phyloP scores from a whole-genome alignment of 35 echinoderm and acorn worm species.

The Apostichopus californicus region DNA sequence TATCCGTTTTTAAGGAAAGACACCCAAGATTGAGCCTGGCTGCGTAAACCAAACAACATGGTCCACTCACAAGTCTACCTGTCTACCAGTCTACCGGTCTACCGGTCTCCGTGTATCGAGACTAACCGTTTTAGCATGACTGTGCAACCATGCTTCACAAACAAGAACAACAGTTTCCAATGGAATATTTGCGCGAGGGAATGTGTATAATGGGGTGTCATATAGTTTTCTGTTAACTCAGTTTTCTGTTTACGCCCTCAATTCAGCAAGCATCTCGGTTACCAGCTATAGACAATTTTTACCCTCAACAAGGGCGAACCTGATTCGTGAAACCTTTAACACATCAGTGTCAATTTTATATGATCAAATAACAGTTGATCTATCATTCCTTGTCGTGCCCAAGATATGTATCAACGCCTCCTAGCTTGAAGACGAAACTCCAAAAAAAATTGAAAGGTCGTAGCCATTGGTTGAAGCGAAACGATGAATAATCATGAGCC shows the following conservation, averaged over 20 bases:
- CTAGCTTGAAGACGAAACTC: background rate
- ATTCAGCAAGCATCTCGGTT: background rate
- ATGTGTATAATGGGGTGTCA: too few relatives aligned
- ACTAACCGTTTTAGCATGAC: too few relatives aligned
- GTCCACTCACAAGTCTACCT: too few relatives aligned
- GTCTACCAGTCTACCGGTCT: too few relatives aligned
- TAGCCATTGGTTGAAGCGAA: background rate
- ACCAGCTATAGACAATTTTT: background rate
- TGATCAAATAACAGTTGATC: constrained; percentile 4
- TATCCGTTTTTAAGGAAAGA: too few relatives aligned
- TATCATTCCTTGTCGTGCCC: background rate
- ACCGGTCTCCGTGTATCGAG: too few relatives aligned
- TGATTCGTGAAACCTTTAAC: background rate
- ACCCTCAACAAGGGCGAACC: background rate
- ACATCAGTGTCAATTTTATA: background rate
- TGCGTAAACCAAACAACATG: too few relatives aligned
- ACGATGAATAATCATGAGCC: background rate
- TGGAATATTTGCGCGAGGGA: too few relatives aligned
- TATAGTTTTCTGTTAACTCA: background rate
- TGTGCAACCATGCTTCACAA: too few relatives aligned
- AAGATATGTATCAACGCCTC: background rate
- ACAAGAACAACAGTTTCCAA: too few relatives aligned
- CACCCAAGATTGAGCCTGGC: too few relatives aligned
- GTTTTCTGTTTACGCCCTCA: background rate
- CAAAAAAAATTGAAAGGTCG: background rate